Conservation (phyloP, 1,140 invertebrate genomes). For the Dolichoris vasculosae region DNA sequence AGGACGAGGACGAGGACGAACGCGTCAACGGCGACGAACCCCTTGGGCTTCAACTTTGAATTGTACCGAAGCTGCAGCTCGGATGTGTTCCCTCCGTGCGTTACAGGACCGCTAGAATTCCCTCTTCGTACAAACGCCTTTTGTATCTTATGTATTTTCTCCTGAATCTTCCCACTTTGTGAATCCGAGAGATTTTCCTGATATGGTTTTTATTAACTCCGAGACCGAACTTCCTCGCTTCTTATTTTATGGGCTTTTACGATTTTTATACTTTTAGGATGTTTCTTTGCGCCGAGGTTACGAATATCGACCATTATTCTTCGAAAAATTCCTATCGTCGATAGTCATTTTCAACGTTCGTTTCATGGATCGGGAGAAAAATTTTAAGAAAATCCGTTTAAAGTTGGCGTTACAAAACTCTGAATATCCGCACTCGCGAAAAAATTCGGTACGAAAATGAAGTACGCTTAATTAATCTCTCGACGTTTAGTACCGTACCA, state of each 20-base stretch:
- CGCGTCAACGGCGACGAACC: background rate
- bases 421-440: too few species aligned
- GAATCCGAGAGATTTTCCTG: background rate
- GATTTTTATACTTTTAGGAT: too few species aligned
- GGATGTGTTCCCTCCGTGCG: background rate
- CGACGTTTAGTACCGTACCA: too few species aligned
- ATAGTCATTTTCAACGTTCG: too few species aligned
- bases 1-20: background rate
- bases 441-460: too few species aligned
- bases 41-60: slow-evolving; percentile 51
- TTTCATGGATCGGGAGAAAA: too few species aligned
- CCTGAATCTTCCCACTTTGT: background rate
- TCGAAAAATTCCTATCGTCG: too few species aligned
- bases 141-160: background rate
- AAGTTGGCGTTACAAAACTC: too few species aligned
- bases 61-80: slow-evolving; percentile 16
- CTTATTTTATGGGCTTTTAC: background rate
- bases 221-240: background rate
- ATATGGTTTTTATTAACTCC: background rate
- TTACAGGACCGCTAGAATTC: background rate
- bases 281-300: background rate
- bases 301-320: too few species aligned
- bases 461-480: too few species aligned
- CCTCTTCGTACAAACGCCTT: background rate
- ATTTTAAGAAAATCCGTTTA: too few species aligned